Evolutionary conservation across 2,888 invertebrate genomes (phyloP), one percentile per base, ranked within the genome.

Genomic region (Helobdella robusta): DNA sequence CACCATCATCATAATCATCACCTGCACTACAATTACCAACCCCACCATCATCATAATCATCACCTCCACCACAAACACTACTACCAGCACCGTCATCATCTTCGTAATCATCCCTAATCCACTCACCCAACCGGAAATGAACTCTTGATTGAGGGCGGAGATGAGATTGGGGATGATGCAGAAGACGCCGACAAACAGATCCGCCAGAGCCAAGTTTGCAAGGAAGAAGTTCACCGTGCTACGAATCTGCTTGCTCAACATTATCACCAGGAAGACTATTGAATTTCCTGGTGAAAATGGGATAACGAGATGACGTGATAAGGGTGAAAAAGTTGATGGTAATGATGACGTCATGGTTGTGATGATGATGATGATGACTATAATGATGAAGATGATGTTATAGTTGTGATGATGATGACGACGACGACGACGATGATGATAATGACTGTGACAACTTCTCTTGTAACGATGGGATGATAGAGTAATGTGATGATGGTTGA

Each of bases 141-240:
- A 40, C 11, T 40, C 11, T 11, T 11, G 44, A n/a, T 11, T 15
- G 44, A 40, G 11, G 44, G 44, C n/a, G 44, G n/a, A n/a, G 11
- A n/a, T n/a, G 11, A 40, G 11, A 15, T 11, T 40, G 44, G 44
- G 44, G 78, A 89, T 87, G 66, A 91, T 89, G 79, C 91, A 92
- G 80, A 92, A 91, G 64, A 91, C 84, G 15, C 89, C 90, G 20
- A 91, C 91, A 75, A 90, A 89, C 72, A 92, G 85, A 80, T 92
- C 91, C 2, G 92, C 91, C 65, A 89, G 85, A 0, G 91, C 91
- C 72, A 92, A 82, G 79, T 92, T 91, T 25, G 89, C 91, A 76
- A 92, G 81, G 79, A 91, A 91, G 79, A 91, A 91, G 80, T 92
- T 92, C 50, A 91, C 92, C 71, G 89, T 87, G 40, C 90, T 89